A percentile compares a stretch with the other conserved stretches of the same genome.
Evolutionary conservation across 2,797 vertebrate species (phyloP).

Genomic region (Atherinosoma microstoma): DNA sequence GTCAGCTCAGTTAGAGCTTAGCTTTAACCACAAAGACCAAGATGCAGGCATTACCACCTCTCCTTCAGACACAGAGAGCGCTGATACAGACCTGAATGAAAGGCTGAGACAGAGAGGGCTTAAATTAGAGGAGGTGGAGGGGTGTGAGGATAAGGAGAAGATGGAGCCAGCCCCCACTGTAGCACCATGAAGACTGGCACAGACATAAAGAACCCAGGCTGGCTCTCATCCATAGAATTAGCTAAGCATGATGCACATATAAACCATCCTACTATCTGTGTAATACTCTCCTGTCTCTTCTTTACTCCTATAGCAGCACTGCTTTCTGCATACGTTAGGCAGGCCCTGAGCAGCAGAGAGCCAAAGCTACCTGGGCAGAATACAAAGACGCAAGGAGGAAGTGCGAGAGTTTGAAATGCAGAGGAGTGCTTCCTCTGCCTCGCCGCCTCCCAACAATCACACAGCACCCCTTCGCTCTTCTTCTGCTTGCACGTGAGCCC

Average conservation of each 20-base stretch:
- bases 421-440: conserved; percentile 31
- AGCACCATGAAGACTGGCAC: conserved; percentile 34
- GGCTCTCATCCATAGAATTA: conserved; percentile 37
- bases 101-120: conserved; percentile 35
- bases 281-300: conserved; percentile 9
- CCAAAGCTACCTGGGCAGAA: conserved; percentile 49
- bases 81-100: conserved; percentile 49
- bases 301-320: conserved; percentile 6
- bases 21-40: conserved; percentile 48
- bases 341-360: conserved; percentile 39
- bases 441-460: conserved; percentile 13
- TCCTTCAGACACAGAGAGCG: conserved; percentile 36
- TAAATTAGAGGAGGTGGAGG: conserved; percentile 41
- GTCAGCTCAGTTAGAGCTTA: conserved; percentile 55
- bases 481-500: conserved; percentile 29
- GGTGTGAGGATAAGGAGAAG: conserved; percentile 30
- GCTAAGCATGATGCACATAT: conserved; percentile 35
- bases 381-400: conserved; percentile 41
- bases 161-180: conserved; percentile 36
- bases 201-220: conserved; percentile 26
- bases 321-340: conserved; percentile 33
- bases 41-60: conserved; percentile 46
- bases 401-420: conserved; percentile 45
- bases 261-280: conserved; percentile 29
- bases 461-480: conserved; percentile 42